Evolutionary conservation across 2,797 vertebrate species (phyloP).

Genomic region (Oceanodroma leucorhoa): DNA sequence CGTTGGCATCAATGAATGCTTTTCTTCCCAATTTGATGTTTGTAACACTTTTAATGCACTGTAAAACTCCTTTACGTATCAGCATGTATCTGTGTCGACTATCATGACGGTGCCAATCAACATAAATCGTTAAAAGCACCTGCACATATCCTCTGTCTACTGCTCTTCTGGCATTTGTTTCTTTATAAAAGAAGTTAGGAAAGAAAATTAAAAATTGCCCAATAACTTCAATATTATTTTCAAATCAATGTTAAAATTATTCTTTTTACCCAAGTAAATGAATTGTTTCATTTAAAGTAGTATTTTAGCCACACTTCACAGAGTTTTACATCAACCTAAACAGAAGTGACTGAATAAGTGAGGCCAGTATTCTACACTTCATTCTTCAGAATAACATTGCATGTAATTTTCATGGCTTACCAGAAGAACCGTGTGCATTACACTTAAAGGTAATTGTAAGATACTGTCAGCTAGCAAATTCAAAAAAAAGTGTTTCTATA

Average conservation of each 20-base stretch:
- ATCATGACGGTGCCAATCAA: conserved; percentile 97
- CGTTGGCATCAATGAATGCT: conserved; percentile 91
- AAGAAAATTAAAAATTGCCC: conserved; percentile 35
- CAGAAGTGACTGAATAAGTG: not conserved
- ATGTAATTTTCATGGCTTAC: not conserved
- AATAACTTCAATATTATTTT: not conserved
- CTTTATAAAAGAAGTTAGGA: conserved; percentile 64
- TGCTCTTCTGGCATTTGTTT: conserved; percentile 91
- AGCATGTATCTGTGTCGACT: conserved; percentile 90
- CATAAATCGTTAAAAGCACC: conserved; percentile 85
- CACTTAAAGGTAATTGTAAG: not conserved
- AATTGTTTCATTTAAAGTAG: not conserved
- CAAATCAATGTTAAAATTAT: not conserved
- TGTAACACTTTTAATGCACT: conserved; percentile 92
- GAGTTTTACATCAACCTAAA: not conserved
- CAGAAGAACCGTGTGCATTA: not conserved
- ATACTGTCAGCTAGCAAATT: not conserved
- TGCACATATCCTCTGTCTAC: conserved; percentile 89
- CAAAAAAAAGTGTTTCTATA: not conserved
- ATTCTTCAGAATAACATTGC: not conserved
- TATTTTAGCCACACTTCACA: not conserved
- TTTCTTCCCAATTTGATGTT: conserved; percentile 94
- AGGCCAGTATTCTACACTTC: not conserved
- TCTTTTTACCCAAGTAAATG: not conserved
- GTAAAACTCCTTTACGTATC: conserved; percentile 93